Evolutionary conservation across 2,113 vertebrate genomes (phyloP), one percentile per base, ranked within the genome.

Genomic region (Otus sunia): DNA sequence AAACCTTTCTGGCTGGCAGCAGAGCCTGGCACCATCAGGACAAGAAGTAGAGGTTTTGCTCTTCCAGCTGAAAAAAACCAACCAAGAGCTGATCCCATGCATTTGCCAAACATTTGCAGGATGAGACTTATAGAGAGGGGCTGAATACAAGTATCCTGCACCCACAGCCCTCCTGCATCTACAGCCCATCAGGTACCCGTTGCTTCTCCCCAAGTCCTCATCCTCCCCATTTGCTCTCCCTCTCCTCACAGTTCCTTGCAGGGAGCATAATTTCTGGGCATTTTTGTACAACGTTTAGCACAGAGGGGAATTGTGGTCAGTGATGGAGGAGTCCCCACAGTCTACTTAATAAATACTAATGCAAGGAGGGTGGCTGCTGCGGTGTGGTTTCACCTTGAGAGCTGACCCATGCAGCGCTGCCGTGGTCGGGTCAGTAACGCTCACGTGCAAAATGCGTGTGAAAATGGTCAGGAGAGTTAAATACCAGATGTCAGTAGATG

Each of bases 401-500:
- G 59, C 15, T 58, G 92, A 10, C 34, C 84, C 15, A 4, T 80
- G 80, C 53, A n/a, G 73, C 12, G 2, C 17, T 10, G 52, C 56
- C 21, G 0, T 11, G 56, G 23, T n/a, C 6, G 0, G 83, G 73
- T 56, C 89, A 58, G 45, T 0, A 29, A 5, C 0, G 9, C 41
- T 39, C 41, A 15, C 2, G 8, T 16, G 90, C 41, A 45, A 45
- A 50, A 43, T 1, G 63, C 2, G 25, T 26, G 62, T 37, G 83
- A 27, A 55, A 87, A 50, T 4, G 7, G 63, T 18, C 77, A 23
- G 85, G 71, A 68, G 59, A 91, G 64, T 41, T 43, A 32, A 77
- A 37, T 49, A 59, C 22, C 86, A 81, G 86, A 34, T 63, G 76
- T 39, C 81, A 62, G 74, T 1, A 43, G 76, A 37, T 81, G 91